Evolutionary conservation across 2,113 vertebrate genomes (phyloP).

Genomic region (Cavia porcellus): DNA sequence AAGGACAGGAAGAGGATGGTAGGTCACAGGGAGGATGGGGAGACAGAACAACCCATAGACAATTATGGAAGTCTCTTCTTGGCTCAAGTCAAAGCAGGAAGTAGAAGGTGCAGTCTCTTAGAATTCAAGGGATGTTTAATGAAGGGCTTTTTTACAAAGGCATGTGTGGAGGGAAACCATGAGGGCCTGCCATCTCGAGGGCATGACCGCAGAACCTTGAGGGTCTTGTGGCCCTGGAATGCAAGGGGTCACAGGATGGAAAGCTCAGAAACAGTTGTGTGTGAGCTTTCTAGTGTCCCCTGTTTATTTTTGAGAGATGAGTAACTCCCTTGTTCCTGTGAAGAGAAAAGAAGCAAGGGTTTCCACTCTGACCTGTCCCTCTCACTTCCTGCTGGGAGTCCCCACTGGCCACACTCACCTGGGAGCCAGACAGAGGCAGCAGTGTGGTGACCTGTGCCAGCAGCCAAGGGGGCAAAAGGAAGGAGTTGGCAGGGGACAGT

Average conservation of each 20-base stretch:
- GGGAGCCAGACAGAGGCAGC: not conserved
- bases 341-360: not conserved
- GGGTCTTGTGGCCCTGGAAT: accelerated
- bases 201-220: not conserved
- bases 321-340: not conserved
- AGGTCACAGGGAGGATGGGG: no score
- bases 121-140: not conserved
- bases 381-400: not conserved
- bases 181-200: not conserved
- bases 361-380: not conserved
- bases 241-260: accelerated
- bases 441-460: not conserved
- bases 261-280: not conserved
- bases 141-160: not conserved
- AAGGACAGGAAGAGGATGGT: not conserved
- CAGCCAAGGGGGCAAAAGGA: not conserved
- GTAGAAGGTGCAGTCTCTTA: not conserved
- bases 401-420: not conserved
- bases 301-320: not conserved
- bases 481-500: not conserved
- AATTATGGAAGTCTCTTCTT: not conserved
- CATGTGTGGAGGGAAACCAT: not conserved
- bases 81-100: not conserved
- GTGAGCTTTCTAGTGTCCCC: not conserved
- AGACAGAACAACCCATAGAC: accelerated